Conservation (phyloP, 1,140 invertebrate genomes). For the Tribolium madens region DNA sequence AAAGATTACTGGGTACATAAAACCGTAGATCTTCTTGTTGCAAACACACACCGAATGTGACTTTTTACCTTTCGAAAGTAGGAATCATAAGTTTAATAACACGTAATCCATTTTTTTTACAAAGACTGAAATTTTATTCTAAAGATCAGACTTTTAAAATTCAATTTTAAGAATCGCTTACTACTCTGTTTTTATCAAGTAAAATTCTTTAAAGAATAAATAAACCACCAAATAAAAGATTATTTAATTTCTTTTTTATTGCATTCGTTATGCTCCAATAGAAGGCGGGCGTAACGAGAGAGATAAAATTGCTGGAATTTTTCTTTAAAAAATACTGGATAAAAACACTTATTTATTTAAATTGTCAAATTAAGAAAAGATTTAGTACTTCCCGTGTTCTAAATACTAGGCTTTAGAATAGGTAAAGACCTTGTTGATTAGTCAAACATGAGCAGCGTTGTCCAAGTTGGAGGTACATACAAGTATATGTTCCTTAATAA, state of each 20-base stretch:
- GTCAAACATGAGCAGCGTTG: not conserved
- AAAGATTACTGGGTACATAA: not conserved
- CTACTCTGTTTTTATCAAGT: not conserved
- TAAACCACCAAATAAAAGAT: not conserved
- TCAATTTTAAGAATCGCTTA: not conserved
- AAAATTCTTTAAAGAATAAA: not conserved
- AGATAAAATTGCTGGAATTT: no score
- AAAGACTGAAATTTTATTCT: not conserved
- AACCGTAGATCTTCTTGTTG: not conserved
- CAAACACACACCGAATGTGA: not conserved
- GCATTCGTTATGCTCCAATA: not conserved
- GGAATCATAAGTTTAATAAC: not conserved
- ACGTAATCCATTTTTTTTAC: not conserved
- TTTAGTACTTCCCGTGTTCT: no score
- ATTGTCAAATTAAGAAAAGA: no score
- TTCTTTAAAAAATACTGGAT: no score
- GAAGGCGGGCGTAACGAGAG: no score
- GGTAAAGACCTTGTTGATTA: not conserved
- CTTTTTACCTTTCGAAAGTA: not conserved
- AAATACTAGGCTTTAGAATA: not conserved
- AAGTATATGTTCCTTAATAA: conserved; percentile 27
- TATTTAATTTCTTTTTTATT: not conserved
- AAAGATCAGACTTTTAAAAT: not conserved
- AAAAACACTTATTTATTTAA: no score
- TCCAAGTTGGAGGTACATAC: not conserved